Base-by-base conservation (phyloP, 2,888 invertebrate species). In the Gibbula magus region DNA sequence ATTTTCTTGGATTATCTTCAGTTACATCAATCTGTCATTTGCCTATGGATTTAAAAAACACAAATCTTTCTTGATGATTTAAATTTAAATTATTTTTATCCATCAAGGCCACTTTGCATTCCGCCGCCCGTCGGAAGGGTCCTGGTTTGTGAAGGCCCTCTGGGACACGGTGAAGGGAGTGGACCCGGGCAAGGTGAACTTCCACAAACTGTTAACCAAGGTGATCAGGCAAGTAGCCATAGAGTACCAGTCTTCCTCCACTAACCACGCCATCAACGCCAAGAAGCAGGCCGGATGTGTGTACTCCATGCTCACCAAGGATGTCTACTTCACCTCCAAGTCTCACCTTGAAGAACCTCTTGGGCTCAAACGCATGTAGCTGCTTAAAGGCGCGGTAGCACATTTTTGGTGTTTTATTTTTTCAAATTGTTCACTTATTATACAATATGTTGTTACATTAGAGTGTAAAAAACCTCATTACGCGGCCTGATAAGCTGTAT, bases 221-320 rank as follows among this genome's bases (percentile, higher is more conserved):
- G 86, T 86, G 25, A 80, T 84, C 32, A 82, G 81, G 79, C 66
- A 67, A 0, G 86, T 88, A 20, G 79, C 84, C 20, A 79, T 83
- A 16, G 75, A 86, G 39, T 86, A 81, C 61, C 74, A 84, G 66
- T 86, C 87, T 0, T 75, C 76, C 67, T 81, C 80, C 61, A 39
- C 18, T 10, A n/a, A 74, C 13, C 52, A 1, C 20, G 25, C 2
- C 45, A 39, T 74, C n/a, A 81, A 87, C 16, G 81, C 77, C 8
- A 88, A 87, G 82, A 86, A 88, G 77, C 88, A 87, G 78, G 85
- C 84, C 10, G 86, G 87, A n/a, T 86, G 86, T 77, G 82, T 86
- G 25, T 83, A 84, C 70, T 85, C 84, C 29, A 88, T 86, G 87
- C 84, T 88, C 4, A 83, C 85, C 13, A 88, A 86, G 79, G 86